Base-by-base conservation (phyloP, 1,140 invertebrate genomes). In the Drosophila burlai region DNA sequence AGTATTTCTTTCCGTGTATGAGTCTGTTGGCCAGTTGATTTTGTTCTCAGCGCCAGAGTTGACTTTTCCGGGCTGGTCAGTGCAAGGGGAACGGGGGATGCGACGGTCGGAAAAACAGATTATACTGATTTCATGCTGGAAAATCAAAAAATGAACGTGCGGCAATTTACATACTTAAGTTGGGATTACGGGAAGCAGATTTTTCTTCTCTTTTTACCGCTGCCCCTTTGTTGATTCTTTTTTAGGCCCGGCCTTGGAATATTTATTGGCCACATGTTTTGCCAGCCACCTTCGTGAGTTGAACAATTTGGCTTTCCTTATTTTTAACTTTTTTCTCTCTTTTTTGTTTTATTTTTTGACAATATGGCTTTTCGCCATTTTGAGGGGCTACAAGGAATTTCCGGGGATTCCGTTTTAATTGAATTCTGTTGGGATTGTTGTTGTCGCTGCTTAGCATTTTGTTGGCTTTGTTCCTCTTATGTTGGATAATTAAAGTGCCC, bases 91-190 rank as follows among this genome's bases (percentile, higher is more conserved):
- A 52, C 47, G 57, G 76, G 65, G 65, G 54, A 54, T 18, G 50
- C 29, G 50, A 11, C 11, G 36, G 63, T 36, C 63, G 62, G 64
- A 52, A 89, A 85, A 90, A 89, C 69, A 89, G 84, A 89, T 89
- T 89, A 89, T 85, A 90, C 81, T 79, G 85, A 89, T 89, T 89
- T 90, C 81, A 90, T 80, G 85, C 85, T 90, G 84, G 67, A 90
- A 90, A 89, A 90, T 89, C 85, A 90, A 89, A 89, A 89, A 89
- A 89, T 85, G 85, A 89, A 89, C 84, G 84, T 89, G 84, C 84
- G 84, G 81, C 85, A 89, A 89, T 89, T 89, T 89, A 85, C 84
- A 89, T 89, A 90, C 84, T 90, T 89, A 89, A 90, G 85, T 89
- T 85, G 72, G 49, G 65, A 74, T 74, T 74, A 74, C 26, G 40